Base-by-base conservation (phyloP, 1,140 invertebrate species). In the Zeugodacus cucurbitae region DNA sequence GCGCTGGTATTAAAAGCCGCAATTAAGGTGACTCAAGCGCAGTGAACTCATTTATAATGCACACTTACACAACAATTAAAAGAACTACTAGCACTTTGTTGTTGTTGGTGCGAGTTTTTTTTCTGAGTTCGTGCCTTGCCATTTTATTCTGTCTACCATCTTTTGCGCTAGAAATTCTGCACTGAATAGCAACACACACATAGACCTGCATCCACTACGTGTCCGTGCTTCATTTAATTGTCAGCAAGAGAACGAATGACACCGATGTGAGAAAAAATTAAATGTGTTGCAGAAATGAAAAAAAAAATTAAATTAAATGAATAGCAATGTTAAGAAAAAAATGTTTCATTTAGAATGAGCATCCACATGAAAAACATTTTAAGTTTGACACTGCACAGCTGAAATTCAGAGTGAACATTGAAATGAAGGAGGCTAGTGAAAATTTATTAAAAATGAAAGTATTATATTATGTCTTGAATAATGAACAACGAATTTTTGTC, bases 21-120 rank as follows among this genome's bases (percentile, higher is more conserved):
- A 74, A 74, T 74, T 74, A 74, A 74, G 67, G 67, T 34, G 67
- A 74, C 67, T 74, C 67, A 74, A 74, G 67, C 67, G 67, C 67
- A 74, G 67, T 74, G 67, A 74, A 74, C 67, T 74, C 67, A 74
- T 74, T 74, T 74, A 74, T 74, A 37, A 74, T 74, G 67, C 67
- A 74, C 67, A 41, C 34, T 74, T 32, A 41, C 34, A 37, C 29
- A 20, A 74, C 67, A 74, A 62, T 62, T 54, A 17, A 54, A 74
- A 74, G 41, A 37, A 20, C 0, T n/a, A 37, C 7, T 37, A n/a
- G n/a, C n/a, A 20, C 29, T 74, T 22, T 37, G 20, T 37, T 62
- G 22, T 62, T 62, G 22, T 74, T 74, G 11, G 34, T 54, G 7
- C n/a, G 67, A 10, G 34, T 37, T 74, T 74, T 74, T 74, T 74